A percentile compares a stretch with the other conserved stretches of the same genome.
Evolutionary conservation across 2,888 invertebrate species (phyloP).

Genomic region (Heliconius hortense): DNA sequence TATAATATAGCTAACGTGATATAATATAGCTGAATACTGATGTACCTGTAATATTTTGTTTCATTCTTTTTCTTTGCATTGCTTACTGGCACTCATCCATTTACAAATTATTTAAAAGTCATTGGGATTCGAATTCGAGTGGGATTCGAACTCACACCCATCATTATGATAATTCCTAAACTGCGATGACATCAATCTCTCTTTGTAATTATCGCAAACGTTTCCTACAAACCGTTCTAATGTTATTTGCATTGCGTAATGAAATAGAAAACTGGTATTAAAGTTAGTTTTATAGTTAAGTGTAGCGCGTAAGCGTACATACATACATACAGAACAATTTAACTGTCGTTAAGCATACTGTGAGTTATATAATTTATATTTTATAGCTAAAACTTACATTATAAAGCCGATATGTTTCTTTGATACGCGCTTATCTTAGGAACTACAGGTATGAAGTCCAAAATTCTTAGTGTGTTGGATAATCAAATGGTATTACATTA

Average conservation of each 20-base stretch:
- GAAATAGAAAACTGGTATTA: constrained; percentile 11
- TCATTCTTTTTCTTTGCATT: too few species aligned
- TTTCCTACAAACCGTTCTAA: constrained; percentile 8
- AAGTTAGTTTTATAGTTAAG: constrained; percentile 11
- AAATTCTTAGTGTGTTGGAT: too few species aligned
- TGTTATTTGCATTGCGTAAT: constrained; percentile 8
- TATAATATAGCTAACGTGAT: too few species aligned
- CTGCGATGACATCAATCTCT: neutral
- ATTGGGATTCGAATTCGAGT: neutral
- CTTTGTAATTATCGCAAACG: constrained; percentile 7
- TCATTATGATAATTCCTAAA: neutral
- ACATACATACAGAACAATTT: constrained; percentile 1
- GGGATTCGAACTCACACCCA: neutral
- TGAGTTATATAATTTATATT: neutral
- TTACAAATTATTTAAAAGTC: neutral
- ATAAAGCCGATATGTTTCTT: too few species aligned
- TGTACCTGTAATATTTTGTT: too few species aligned
- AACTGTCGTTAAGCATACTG: constrained; percentile 8
- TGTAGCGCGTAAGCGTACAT: neutral
- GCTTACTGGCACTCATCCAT: neutral
- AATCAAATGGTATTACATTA: too few species aligned
- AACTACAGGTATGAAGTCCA: too few species aligned
- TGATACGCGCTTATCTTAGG: too few species aligned
- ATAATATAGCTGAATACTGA: too few species aligned
- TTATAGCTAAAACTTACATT: neutral